A percentile compares a stretch with the other conserved stretches of the same genome.
Conservation (phyloP, 1,140 invertebrate genomes). For the Drosophila bipectinata region DNA sequence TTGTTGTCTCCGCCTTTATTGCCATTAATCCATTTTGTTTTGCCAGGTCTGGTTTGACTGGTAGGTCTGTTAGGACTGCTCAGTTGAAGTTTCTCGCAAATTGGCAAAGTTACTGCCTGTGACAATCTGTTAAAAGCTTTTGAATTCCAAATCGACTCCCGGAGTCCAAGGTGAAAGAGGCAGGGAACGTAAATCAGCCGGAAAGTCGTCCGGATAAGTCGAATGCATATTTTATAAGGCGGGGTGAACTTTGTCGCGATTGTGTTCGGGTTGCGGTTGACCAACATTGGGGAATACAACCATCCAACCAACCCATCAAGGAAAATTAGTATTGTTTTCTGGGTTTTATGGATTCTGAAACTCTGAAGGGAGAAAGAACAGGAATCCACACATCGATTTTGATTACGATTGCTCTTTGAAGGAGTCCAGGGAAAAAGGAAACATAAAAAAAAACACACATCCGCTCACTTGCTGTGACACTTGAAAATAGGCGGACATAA, state of each 20-base stretch:
- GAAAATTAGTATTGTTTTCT: constrained; percentile 41
- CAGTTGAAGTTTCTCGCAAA: constrained; percentile 52
- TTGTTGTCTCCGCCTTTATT: constrained; percentile 4
- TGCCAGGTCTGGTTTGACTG: background rate
- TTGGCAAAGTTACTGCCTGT: constrained; percentile 63
- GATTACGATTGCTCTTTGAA: constrained; percentile 21
- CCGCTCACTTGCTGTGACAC: constrained; percentile 33
- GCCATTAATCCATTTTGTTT: constrained; percentile 45
- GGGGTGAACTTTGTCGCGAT: constrained; percentile 16
- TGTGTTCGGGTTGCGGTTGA: constrained; percentile 6
- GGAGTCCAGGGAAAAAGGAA: constrained; percentile 23
- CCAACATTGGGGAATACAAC: constrained; percentile 14
- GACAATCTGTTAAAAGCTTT: constrained; percentile 61
- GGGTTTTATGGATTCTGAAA: constrained; percentile 9
- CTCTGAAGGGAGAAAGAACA: background rate
- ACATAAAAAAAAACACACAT: constrained; percentile 42
- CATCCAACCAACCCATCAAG: constrained; percentile 11
- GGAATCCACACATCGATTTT: constrained; percentile 7
- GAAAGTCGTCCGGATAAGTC: constrained; percentile 22
- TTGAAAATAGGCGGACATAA: constrained; percentile 69
- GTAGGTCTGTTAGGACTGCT: background rate
- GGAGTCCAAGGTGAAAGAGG: constrained; percentile 15
- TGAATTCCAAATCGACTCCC: constrained; percentile 51
- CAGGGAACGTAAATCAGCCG: constrained; percentile 36
- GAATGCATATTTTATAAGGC: constrained; percentile 39